Percentiles rank a stretch among this genome's conserved stretches.
These are phyloP conservation scores for Cyphomyrus discorhynchus DNA, from an alignment of 2,113 vertebrate species.

Conservation along the genomic window DNA sequence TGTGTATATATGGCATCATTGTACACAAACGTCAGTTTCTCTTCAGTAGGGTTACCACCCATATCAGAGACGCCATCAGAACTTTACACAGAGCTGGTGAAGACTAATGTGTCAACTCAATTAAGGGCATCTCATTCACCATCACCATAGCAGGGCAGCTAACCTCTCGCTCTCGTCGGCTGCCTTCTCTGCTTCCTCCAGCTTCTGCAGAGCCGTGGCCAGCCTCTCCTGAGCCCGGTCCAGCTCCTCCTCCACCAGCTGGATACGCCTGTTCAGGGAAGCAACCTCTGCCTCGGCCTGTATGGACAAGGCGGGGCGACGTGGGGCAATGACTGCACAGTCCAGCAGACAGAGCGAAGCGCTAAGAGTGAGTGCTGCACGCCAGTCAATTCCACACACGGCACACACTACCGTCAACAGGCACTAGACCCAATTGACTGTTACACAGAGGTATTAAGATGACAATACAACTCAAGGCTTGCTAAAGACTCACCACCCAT, in stretches of 20 bases:
- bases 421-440: neutral
- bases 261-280: constrained; percentile 75
- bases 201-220: constrained; percentile 71
- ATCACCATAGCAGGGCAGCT: neutral
- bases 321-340: neutral
- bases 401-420: neutral
- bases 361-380: neutral
- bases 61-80: neutral
- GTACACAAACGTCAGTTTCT: neutral
- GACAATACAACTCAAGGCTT: neutral
- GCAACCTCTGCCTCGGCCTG: constrained; percentile 83
- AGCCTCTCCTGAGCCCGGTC: constrained; percentile 81
- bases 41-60: neutral
- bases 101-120: neutral
- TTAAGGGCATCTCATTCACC: neutral
- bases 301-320: neutral
- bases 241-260: constrained; percentile 83
- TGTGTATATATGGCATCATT: neutral
- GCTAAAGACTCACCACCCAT: neutral
- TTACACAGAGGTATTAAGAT: neutral
- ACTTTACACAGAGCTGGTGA: neutral
- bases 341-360: neutral
- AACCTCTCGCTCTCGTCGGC: constrained; percentile 90
- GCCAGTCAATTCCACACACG: neutral
- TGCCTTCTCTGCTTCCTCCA: constrained; percentile 82